phyloP scores from a whole-genome alignment of 2,113 vertebrate genomes.

The Malaclemys terrapin region DNA sequence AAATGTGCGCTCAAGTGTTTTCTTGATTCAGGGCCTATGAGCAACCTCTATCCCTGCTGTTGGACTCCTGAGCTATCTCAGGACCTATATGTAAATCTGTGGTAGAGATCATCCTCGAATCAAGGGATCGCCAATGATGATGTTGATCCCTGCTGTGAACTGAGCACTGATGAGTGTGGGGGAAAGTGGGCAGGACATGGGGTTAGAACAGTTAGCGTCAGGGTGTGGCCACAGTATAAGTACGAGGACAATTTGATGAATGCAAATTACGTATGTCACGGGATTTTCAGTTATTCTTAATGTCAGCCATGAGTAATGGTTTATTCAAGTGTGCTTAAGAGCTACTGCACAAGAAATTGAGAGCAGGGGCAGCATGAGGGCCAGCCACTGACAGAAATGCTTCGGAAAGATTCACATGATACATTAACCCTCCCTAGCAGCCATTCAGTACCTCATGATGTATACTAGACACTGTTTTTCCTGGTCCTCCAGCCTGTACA shows the following conservation, averaged over 20 bases:
- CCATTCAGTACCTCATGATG: fast-evolving
- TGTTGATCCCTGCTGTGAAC: background rate
- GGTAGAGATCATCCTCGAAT: too few species aligned
- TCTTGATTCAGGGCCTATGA: background rate
- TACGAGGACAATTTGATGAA: background rate
- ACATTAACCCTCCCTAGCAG: background rate
- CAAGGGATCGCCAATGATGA: too few species aligned
- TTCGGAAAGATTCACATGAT: fast-evolving
- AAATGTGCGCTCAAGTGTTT: background rate
- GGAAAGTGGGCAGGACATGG: background rate
- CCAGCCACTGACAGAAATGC: background rate
- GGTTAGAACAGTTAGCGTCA: background rate
- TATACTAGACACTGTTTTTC: background rate
- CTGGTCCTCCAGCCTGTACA: background rate
- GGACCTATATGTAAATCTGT: too few species aligned
- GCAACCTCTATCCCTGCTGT: background rate
- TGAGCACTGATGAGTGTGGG: background rate
- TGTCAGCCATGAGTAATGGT: background rate
- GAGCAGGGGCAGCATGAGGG: background rate
- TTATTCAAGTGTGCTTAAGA: background rate
- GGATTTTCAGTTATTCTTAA: background rate
- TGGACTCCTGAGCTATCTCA: too few species aligned
- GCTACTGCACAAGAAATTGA: background rate
- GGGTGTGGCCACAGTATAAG: background rate
- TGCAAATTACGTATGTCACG: background rate